Base-by-base conservation (phyloP, 2,888 invertebrate species). In the Mechanitis messenoides region DNA sequence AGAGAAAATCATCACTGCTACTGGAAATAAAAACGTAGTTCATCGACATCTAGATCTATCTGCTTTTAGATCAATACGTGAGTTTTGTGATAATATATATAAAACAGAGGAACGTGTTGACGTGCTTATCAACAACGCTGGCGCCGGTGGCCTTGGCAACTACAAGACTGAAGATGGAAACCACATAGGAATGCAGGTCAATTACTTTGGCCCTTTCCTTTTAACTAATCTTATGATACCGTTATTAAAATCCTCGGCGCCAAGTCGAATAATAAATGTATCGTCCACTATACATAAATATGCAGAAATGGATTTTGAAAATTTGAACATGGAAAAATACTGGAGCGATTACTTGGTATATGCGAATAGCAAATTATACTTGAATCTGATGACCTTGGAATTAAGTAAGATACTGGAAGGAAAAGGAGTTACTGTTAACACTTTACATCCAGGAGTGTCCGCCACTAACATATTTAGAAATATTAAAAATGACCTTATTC, bases 151-250 rank as follows among this genome's bases (percentile, higher is more conserved):
- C 9, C 77, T 86, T 55, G 85, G 87, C 20, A 86, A 87, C 71
- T 80, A 84, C 67, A 90, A 86, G 70, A 93, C 94, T 3, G 87
- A 91, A 71, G 94, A 95, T 72, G 93, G 93, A 3, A 83, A 94
- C 62, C 93, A 94, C 70, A 77, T 90, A n/a, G 92, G 92, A 62
- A 92, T 94, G 91, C 94, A 94, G 74, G 91, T 93, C 56, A 95
- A 95, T 78, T 93, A 93, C 79, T 93, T 93, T 74, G 94, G 93
- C 12, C 93, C 92, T 1, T 95, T 95, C 77, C 84, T 95, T 59
- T 84, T 95, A 59, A 95, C 94, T 2, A 92, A 93, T 72, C 83
- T 95, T 20, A 71, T 92, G 67, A 59, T 88, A 20, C 87, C 89
- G 5, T 68, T 87, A 33, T 67, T 94, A 28, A 92, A 92, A 79